Evolutionary conservation across 2,888 invertebrate genomes (phyloP).

Genomic region (Luperina nickerlii): DNA sequence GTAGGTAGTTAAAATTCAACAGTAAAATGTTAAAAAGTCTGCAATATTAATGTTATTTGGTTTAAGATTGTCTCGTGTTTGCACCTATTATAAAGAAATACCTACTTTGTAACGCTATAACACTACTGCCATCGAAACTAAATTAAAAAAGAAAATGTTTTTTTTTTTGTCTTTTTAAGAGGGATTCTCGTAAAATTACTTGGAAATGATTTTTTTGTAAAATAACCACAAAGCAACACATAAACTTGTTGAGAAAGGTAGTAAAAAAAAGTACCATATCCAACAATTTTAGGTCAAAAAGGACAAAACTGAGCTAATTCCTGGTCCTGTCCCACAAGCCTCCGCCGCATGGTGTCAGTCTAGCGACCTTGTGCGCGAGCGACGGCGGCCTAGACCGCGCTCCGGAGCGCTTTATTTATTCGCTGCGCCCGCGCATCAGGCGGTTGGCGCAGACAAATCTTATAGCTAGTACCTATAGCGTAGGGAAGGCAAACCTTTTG

Average conservation of each 20-base stretch:
- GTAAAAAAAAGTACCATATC: too few species aligned
- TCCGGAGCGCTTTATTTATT: constrained; percentile 73
- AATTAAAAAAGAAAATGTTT: neutral
- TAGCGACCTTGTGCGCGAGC: constrained; percentile 75
- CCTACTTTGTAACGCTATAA: neutral
- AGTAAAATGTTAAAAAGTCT: too few species aligned
- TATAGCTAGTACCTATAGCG: constrained; percentile 30
- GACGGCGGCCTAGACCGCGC: constrained; percentile 77
- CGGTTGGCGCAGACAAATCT: constrained; percentile 58
- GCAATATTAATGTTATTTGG: too few species aligned
- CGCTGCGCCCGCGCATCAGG: constrained; percentile 65
- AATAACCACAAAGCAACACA: too few species aligned
- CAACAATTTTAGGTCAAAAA: neutral
- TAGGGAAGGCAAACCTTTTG: constrained; percentile 32
- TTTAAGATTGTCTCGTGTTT: neutral
- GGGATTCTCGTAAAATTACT: neutral
- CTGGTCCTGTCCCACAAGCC: constrained; percentile 38
- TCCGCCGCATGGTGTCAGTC: constrained; percentile 57
- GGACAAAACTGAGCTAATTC: constrained; percentile 1
- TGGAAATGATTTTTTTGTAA: neutral
- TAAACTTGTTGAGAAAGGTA: neutral
- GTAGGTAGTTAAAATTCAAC: neutral
- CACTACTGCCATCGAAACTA: neutral
- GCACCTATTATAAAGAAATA: neutral
- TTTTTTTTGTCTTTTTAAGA: neutral